A percentile compares a stretch with the other conserved stretches of the same genome.
phyloP scores from a whole-genome alignment of 2,113 vertebrate species.

The Platanista minor region DNA sequence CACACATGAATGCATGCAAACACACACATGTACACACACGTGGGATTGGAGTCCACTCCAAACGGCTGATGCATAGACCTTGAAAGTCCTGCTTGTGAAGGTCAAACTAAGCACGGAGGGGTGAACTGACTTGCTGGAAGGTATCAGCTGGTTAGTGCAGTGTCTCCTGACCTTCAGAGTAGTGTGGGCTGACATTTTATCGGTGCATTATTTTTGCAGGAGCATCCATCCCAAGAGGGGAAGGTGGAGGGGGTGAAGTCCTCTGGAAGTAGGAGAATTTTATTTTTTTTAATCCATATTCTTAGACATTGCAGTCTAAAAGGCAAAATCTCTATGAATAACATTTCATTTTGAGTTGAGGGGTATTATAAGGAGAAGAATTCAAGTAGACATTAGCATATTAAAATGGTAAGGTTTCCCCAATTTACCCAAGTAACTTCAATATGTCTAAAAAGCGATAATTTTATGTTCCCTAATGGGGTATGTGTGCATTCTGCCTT shows the following conservation, averaged over 20 bases:
- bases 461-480: accelerated
- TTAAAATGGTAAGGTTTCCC: not conserved
- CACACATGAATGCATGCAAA: too few species aligned
- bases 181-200: too few species aligned
- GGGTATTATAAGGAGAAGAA: too few species aligned
- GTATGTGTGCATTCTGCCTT: not conserved
- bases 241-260: not conserved
- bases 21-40: accelerated
- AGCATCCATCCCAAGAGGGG: not conserved
- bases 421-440: not conserved
- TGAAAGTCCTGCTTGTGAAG: not conserved
- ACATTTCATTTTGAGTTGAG: not conserved
- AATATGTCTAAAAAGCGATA: not conserved
- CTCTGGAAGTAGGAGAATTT: too few species aligned
- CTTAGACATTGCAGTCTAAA: not conserved
- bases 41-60: not conserved
- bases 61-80: accelerated
- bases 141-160: too few species aligned
- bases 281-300: not conserved
- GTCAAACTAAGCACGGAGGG: not conserved
- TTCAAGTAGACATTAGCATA: not conserved
- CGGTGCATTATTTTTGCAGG: accelerated
- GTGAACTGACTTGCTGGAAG: accelerated
- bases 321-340: not conserved
- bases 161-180: not conserved